Evolutionary conservation across 2,888 invertebrate species (phyloP), one percentile per base, ranked within the genome.

Genomic region (Cataglyphis rosenhaueri): DNA sequence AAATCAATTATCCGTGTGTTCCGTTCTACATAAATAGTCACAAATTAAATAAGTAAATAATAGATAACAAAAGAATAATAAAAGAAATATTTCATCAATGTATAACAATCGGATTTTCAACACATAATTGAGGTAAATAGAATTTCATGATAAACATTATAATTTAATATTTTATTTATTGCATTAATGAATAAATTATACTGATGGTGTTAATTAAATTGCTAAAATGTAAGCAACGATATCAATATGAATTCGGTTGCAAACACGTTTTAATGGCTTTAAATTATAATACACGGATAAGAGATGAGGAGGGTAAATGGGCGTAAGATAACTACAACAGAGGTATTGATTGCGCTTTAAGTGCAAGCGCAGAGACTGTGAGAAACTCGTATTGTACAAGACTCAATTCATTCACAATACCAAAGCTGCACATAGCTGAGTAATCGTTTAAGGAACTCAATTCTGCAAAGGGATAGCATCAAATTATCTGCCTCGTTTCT

Each of bases 391-490:
- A 38, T 1, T 38, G 12, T 35, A 52, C n/a, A 15, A 21, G 38
- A 35, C 32, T 6, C 29, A 65, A 66, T 66, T 76, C 38, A 25
- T 38, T 12, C 55, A 38, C 29, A 38, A 76, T 66, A 55, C 5
- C n/a, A 3, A 38, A 0, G 8, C 21, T 64, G 64, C 52, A 9
- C 55, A 35, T 52, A 55, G 65, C 29, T 15, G 25, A 55, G 9
- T 29, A 75, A 65, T 57, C 57, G 55, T 29, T 66, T 57, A 66
- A 57, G 41, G 29, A 76, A 76, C 57, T 76, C 29, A 38, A 52
- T 52, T 8, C 15, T 65, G 55, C 65, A 41, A 57, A 66, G 55
- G n/a, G 32, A 15, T 29, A 38, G 52, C 65, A 55, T 66, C 55
- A 25, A n/a, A 65, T 75, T 65, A 75, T 65, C 12, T 21, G n/a